Conservation (phyloP, 37 sponge, comb jelly and placozoan species). For the Ianthella basta region DNA sequence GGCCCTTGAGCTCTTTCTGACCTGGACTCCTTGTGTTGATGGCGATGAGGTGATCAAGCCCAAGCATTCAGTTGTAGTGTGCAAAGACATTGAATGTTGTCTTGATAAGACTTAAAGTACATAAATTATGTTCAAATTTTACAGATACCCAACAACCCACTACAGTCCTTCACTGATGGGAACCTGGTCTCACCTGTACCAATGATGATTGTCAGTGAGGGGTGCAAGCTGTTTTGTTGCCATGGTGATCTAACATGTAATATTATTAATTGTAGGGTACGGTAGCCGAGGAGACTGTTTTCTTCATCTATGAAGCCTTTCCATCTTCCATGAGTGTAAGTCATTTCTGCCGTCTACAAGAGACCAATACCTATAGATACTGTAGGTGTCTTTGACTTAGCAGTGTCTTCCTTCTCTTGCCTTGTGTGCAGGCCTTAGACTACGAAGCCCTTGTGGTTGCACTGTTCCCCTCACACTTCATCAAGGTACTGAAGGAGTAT, state of each 20-base stretch:
- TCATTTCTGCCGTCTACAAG: background rate
- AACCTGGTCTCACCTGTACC: conserved; percentile 53
- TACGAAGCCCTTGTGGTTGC: conserved; percentile 42
- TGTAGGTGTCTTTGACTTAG: too few relatives aligned
- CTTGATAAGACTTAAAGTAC: background rate
- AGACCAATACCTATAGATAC: too few relatives aligned
- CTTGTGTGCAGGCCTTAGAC: conserved; percentile 17
- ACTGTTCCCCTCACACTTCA: conserved; percentile 30
- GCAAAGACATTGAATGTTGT: background rate
- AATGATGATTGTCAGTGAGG: conserved; percentile 60
- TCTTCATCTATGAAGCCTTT: conserved; percentile 64
- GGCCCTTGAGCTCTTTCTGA: conserved; percentile 67
- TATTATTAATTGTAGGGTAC: conserved; percentile 40
- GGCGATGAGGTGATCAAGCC: conserved; percentile 48
- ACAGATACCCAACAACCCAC: conserved; percentile 43
- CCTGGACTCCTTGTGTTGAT: conserved; percentile 78
- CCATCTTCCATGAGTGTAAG: conserved; percentile 29
- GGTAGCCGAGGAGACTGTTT: conserved; percentile 47
- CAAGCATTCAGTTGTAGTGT: background rate
- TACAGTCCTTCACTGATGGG: conserved; percentile 49
- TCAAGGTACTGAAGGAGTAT: conserved; percentile 34
- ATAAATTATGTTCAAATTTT: background rate
- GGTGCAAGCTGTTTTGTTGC: background rate
- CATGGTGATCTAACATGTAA: background rate
- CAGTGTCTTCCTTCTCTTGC: background rate